Evolutionary conservation across 2,888 invertebrate genomes (phyloP).

Genomic region (Galeopsomyia nigrocyanea): DNA sequence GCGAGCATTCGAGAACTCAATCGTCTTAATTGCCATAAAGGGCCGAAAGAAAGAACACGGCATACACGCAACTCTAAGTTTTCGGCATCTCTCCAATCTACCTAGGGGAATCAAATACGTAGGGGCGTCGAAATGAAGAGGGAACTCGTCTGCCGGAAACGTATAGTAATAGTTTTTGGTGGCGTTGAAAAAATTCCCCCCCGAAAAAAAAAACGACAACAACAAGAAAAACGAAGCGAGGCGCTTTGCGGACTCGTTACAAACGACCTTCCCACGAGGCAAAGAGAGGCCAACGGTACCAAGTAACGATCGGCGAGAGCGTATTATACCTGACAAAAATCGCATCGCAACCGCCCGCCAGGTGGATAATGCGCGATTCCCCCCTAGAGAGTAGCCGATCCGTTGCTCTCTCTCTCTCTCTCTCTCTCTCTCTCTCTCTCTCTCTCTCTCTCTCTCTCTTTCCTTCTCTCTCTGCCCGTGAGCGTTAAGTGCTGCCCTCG

Average conservation of each 20-base stretch:
- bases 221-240: slow-evolving; percentile 33
- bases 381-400: slow-evolving; percentile 21
- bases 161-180: background rate
- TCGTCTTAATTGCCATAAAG: slow-evolving; percentile 41
- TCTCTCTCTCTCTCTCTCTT: background rate
- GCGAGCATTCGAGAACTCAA: slow-evolving; percentile 29
- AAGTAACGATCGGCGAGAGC: slow-evolving; percentile 37
- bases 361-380: slow-evolving; percentile 51
- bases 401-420: background rate
- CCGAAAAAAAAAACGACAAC: slow-evolving; percentile 11
- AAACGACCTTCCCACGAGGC: slow-evolving; percentile 55
- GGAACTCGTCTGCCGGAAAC: slow-evolving; percentile 30
- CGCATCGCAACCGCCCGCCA: slow-evolving; percentile 45
- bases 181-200: slow-evolving; percentile 20
- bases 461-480: background rate
- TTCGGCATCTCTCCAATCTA: slow-evolving; percentile 30
- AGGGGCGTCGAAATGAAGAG: slow-evolving; percentile 26
- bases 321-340: slow-evolving; percentile 54
- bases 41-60: slow-evolving; percentile 2
- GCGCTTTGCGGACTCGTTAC: slow-evolving; percentile 39
- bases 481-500: slow-evolving; percentile 10
- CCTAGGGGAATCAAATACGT: slow-evolving; percentile 7
- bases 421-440: background rate
- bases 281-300: slow-evolving; percentile 48
- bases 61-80: slow-evolving; percentile 43